Percentiles rank a stretch among this genome's conserved stretches.
phyloP scores from a whole-genome alignment of 2,888 invertebrate species.

The Lasioglossum vierecki region DNA sequence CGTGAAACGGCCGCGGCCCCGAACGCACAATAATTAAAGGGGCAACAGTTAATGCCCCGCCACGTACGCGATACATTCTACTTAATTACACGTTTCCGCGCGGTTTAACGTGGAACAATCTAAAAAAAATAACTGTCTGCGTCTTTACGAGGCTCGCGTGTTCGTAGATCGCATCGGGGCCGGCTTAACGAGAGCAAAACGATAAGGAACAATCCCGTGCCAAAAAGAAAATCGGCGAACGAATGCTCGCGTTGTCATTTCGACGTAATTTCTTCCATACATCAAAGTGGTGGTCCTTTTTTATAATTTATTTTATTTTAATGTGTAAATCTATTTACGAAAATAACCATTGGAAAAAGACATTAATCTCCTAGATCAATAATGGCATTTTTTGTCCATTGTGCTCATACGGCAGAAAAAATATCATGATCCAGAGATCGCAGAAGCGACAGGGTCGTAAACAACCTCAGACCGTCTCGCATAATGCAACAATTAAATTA shows the following conservation, averaged over 20 bases:
- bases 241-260: not conserved
- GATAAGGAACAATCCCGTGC: not conserved
- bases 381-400: not conserved
- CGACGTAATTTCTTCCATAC: not conserved
- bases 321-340: too few relatives aligned
- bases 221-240: not conserved
- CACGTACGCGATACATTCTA: constrained; percentile 16
- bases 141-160: constrained; percentile 29
- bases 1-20: not conserved
- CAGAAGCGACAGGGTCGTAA: not conserved
- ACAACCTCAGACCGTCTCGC: constrained; percentile 21
- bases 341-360: not conserved
- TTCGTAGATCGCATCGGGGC: constrained; percentile 15
- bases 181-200: not conserved
- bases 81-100: constrained; percentile 30
- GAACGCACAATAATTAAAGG: constrained; percentile 24
- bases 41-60: constrained; percentile 29
- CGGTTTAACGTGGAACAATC: constrained; percentile 30
- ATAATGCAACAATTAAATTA: constrained; percentile 49
- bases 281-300: not conserved
- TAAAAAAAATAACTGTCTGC: constrained; percentile 11
- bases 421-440: constrained; percentile 1
- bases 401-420: not conserved
- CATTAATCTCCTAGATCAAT: not conserved
- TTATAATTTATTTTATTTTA: not conserved